Base-by-base conservation (phyloP, 2,113 vertebrate species). In the Numenius arquata region DNA sequence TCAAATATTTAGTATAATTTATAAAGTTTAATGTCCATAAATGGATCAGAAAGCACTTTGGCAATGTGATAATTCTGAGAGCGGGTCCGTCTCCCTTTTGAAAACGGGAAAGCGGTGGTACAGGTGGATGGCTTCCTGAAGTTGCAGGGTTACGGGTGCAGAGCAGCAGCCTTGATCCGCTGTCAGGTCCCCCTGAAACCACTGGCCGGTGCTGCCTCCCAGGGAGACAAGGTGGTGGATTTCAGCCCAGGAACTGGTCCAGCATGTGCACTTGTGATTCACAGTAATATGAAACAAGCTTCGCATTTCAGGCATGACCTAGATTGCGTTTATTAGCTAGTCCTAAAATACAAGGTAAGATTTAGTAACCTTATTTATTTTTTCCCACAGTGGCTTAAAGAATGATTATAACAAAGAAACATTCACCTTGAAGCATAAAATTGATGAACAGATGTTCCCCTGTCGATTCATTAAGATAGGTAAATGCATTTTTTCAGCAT, bases 351-450 rank as follows among this genome's bases (percentile, higher is more conserved):
- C 85, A 68, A 97, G 95, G 85, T 97, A 89, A 97, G 74, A 96
- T 97, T 97, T 97, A 94, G 92, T 98, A 96, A 97, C 91, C 58
- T 97, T 97, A 93, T 93, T 95, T 96, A 97, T 95, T 97, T 83
- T 96, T 96, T 96, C 75, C 97, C 81, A 95, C 97, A 99, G 99
- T 98, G 99, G 99, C 98, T 99, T 99, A 98, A 99, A 99, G 98
- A 99, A 99, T 97, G 99, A 99, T 98, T 99, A 99, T 98, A 99
- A 99, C 98, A 99, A 99, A 98, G 99, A 99, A 98, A 99, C 99
- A 32, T 99, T 99, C 97, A 99, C 99, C 93, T 98, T 99, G 98
- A 99, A 99, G 98, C 99, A 99, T 99, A 99, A 99, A 98, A 99
- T 99, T 62, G 99, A 99, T 85, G 99, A 99, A 97, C 99, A 99